Evolutionary conservation across 1,140 invertebrate species (phyloP), one percentile per base, ranked within the genome.

Genomic region (Neoseiulus cucumeris): DNA sequence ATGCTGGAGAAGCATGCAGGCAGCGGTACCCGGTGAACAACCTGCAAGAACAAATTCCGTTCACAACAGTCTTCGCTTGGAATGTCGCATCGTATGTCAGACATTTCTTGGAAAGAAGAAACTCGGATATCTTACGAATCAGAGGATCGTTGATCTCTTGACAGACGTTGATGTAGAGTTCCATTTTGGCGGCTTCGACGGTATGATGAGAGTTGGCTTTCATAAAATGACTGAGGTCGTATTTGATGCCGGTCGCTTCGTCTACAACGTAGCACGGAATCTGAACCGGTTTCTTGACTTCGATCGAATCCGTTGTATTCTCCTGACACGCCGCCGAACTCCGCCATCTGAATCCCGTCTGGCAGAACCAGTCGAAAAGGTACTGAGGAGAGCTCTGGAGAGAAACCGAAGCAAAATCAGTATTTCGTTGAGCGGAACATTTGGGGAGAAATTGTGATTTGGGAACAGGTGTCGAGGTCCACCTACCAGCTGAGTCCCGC

Each of bases 101-200:
- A n/a, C n/a, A n/a, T n/a, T n/a, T n/a, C n/a, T n/a, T n/a, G n/a
- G n/a, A n/a, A n/a, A n/a, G n/a, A n/a, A n/a, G n/a, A n/a, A n/a
- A n/a, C n/a, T n/a, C n/a, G n/a, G n/a, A n/a, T n/a, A 9, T 39
- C 33, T 59, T 59, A 59, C 51, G 25, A 20, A 59, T 59, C 22
- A 59, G 14, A 17, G 25, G 25, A 33, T 59, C 51, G 25, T 25
- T 59, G 51, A 59, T 59, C 14, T 59, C 51, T 33, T 59, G 51
- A 9, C 51, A 59, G 51, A 59, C 33, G 51, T 59, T 59, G 51
- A 59, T 59, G 51, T 20, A 59, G 4, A 59, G 22, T 14, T 59
- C 51, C 17, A 59, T 33, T 17, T 59, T 59, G 4, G 51, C 1
- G 1, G 51, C 51, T 59, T 59, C 51, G 33, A 59, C 51, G 2